These are phyloP conservation scores for Prosopocoilus inquinatus DNA, from an alignment of 2,888 invertebrate genomes.

Conservation along the genomic window DNA sequence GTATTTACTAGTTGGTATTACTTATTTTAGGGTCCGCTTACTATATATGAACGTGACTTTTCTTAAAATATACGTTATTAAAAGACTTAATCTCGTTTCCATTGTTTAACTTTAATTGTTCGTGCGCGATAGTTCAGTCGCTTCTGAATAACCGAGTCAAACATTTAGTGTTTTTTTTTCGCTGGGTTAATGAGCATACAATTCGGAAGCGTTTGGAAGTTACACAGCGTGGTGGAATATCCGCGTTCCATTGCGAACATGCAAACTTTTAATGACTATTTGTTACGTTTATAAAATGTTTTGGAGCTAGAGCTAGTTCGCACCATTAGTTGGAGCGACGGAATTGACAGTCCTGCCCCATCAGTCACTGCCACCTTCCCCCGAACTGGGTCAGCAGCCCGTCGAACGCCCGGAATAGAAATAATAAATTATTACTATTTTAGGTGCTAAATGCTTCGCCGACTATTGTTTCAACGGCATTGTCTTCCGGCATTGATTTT, in stretches of 20 bases:
- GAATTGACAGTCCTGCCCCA: constrained; percentile 26
- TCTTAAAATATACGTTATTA: too few species aligned
- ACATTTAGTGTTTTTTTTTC: too few species aligned
- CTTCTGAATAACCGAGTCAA: too few species aligned
- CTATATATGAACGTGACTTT: too few species aligned
- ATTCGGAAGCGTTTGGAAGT: too few species aligned
- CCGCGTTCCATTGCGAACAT: not conserved
- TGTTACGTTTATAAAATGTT: constrained; percentile 3
- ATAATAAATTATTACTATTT: constrained; percentile 20
- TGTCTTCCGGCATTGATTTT: not conserved
- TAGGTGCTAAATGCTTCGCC: constrained; percentile 8
- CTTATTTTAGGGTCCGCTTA: too few species aligned
- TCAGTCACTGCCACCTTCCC: constrained; percentile 25
- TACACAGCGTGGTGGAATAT: not conserved
- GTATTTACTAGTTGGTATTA: too few species aligned
- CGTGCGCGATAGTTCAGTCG: too few species aligned
- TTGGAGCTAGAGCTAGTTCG: constrained; percentile 5
- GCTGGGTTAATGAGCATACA: too few species aligned
- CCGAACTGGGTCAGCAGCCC: constrained; percentile 21
- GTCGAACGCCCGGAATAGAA: constrained; percentile 16
- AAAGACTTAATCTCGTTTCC: too few species aligned
- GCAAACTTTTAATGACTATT: constrained; percentile 3
- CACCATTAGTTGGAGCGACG: constrained; percentile 23
- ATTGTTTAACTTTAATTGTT: too few species aligned
- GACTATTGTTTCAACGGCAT: not conserved